Evolutionary conservation across 2,797 vertebrate species (phyloP), one percentile per base, ranked within the genome.

Genomic region (Rousettus madagascariensis): DNA sequence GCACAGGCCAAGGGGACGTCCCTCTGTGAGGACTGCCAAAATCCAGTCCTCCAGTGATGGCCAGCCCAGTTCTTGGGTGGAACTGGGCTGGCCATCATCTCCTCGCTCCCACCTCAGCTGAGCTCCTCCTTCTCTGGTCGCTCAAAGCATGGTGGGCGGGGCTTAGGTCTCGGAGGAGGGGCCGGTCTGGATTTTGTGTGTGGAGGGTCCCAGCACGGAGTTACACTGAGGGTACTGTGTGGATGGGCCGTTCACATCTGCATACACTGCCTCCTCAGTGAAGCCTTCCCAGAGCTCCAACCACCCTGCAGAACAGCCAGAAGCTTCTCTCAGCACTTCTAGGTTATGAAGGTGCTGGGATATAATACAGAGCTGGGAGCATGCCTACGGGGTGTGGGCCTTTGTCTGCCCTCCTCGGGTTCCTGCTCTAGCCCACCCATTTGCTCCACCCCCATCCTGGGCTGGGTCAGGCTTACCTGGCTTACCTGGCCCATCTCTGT

Each of bases 101-200:
- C 19, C 26, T 4, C 4, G 17, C 28, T 20, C 19, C 15, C 13
- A 4, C 19, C 13, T n/a, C 5, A 66, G 0, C 3, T 19, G 15
- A 9, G 30, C 9, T 19, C 16, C 28, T 19, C n/a, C 24, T 36
- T 61, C 28, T 2, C 15, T 36, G 43, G 28, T 30, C 17, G 5
- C 28, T 28, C 28, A 2, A 15, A 57, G 51, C 19, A 57, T 1
- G 0, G 5, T 3, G n/a, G 61, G 63, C 38, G 15, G 59, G 41
- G 20, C 28, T 63, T 33, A 41, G 46, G 57, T 16, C 26, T 9
- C 7, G 1, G 33, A 68, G 12, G 24, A 8, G 3, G 10, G 20
- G 36, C 16, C 55, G 49, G 26, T 4, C 49, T 49, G 49, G 49
- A 49, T 5, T 49, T 49, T 49, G 49, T 46, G 20, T 26, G 57